A percentile compares a stretch with the other conserved stretches of the same genome.
Conservation (phyloP, 2,888 invertebrate genomes). For the Cyrtodaria siliqua region DNA sequence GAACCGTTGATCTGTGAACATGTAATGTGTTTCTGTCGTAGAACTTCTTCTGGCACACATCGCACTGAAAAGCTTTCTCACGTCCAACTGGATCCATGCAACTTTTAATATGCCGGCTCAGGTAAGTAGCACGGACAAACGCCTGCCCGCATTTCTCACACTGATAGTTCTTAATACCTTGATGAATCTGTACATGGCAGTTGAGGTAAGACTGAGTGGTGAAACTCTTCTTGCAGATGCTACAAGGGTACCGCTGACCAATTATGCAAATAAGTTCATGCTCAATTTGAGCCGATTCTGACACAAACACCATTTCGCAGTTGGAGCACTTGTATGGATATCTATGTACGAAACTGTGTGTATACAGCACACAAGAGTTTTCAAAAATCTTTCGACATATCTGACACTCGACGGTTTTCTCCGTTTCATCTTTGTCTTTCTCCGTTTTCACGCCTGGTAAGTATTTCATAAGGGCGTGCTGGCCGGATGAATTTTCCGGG, state of each 20-base stretch:
- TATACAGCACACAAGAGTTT: neutral
- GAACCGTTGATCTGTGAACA: neutral
- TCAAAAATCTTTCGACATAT: neutral
- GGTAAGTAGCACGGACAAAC: neutral
- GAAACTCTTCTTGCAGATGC: neutral
- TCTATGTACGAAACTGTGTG: neutral
- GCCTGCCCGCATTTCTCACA: conserved; percentile 3
- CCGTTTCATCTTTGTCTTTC: neutral
- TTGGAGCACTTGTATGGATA: neutral
- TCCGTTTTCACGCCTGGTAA: too few species aligned
- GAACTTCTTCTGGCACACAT: conserved; percentile 4
- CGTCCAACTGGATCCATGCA: neutral
- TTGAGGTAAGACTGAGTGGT: neutral
- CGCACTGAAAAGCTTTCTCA: neutral
- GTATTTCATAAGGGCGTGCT: neutral
- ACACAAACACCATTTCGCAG: neutral
- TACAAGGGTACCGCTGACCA: neutral
- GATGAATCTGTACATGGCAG: neutral
- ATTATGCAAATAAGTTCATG: neutral
- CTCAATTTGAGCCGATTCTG: neutral
- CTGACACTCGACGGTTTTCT: neutral
- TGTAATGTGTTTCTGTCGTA: neutral
- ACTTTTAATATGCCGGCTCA: neutral
- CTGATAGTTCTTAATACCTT: neutral
- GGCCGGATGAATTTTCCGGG: neutral